Evolutionary conservation across 2,888 invertebrate species (phyloP), one percentile per base, ranked within the genome.

Genomic region (Cheilosia vernalis): DNA sequence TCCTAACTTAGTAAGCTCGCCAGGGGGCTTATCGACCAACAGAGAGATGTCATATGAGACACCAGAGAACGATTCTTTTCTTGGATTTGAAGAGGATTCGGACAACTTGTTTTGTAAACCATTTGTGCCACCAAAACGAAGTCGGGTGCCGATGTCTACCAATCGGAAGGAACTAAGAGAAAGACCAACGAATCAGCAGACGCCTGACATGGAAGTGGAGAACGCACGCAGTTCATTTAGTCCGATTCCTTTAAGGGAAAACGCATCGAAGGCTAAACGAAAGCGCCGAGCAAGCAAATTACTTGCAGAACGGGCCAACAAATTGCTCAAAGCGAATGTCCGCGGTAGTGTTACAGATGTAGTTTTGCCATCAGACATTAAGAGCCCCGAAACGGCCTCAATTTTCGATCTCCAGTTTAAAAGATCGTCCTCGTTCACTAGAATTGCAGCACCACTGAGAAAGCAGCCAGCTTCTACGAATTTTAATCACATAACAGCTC

Each of bases 51-150:
- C 6, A 56, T 9, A 44, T 19, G 37, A 51, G 9, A 10, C 49
- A n/a, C 19, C 30, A 3, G 7, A 58, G 1, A 27, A 66, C 10
- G 21, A 58, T 15, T 67, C 21, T 10, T 67, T 61, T 15, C n/a
- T 53, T 0, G 49, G 40, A 10, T 72, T 58, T 13, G 51, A 66
- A 0, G 30, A 44, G 6, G 33, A 61, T 0, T 21, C 49, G 17
- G 67, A 73, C n/a, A 63, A 58, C n/a, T 51, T 83, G 9, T 83
- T 83, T 37, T 78, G 73, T 27, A 78, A 73, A n/a, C 83, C 79
- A 44, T 58, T 58, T 42, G 9, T 51, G 10, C 72, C 67, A 44
- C 55, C 55, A 17, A 77, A 72, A 24, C 44, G 53, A 1, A 19
- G 30, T 9, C 63, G 27, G 42, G 10, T 10, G 1, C n/a, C 9